Percentiles rank a stretch among this genome's conserved stretches.
Evolutionary conservation across 2,888 invertebrate species (phyloP).

Genomic region (Eupithecia vulgata): DNA sequence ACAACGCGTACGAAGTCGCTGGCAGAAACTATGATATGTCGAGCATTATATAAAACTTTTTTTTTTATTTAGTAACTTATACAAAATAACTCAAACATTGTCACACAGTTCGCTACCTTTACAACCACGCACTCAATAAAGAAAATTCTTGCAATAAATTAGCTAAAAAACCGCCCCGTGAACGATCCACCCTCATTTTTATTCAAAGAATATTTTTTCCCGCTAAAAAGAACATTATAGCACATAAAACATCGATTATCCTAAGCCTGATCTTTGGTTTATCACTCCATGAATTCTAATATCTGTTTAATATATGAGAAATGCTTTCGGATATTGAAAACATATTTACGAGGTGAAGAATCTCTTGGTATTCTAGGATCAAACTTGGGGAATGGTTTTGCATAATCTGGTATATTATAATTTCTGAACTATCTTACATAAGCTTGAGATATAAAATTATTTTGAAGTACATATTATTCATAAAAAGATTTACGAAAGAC

Average conservation of each 20-base stretch:
- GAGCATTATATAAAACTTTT: too few species aligned
- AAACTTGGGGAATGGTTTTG: not conserved
- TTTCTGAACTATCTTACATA: too few species aligned
- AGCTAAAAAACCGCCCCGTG: not conserved
- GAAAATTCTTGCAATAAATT: not conserved
- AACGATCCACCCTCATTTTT: not conserved
- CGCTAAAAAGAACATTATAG: constrained; percentile 23
- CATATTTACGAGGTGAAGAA: constrained; percentile 33
- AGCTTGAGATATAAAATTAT: too few species aligned
- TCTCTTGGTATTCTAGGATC: constrained; percentile 6
- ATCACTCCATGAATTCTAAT: constrained; percentile 64
- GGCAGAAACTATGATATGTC: too few species aligned
- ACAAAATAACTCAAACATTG: too few species aligned
- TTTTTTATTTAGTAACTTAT: too few species aligned
- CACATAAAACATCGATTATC: constrained; percentile 60
- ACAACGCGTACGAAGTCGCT: too few species aligned
- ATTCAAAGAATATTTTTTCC: constrained; percentile 24
- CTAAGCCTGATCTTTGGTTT: constrained; percentile 53
- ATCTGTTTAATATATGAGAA: constrained; percentile 51
- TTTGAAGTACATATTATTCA: too few species aligned
- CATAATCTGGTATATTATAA: not conserved
- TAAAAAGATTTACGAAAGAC: too few species aligned
- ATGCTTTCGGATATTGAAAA: constrained; percentile 37
- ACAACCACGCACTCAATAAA: not conserved
- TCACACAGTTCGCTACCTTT: not conserved